A percentile compares a stretch with the other conserved stretches of the same genome.
These are phyloP conservation scores for Meganola albula DNA, from an alignment of 2,888 invertebrate species.

Conservation along the genomic window DNA sequence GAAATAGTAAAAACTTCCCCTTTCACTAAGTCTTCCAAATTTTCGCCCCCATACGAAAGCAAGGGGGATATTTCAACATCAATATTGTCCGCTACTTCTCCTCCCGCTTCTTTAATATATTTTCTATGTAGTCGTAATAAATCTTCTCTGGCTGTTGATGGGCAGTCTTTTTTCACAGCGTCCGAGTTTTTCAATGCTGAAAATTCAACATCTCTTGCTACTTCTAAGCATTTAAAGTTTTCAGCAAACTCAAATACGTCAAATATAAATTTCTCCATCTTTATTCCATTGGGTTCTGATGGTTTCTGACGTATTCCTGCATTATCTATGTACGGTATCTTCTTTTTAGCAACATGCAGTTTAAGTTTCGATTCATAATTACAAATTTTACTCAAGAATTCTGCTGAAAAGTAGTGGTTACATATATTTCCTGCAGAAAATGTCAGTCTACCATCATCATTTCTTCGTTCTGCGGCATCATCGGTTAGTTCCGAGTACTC, in stretches of 20 bases:
- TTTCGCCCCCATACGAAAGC: conserved; percentile 94
- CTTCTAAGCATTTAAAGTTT: conserved; percentile 95
- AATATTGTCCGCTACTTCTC: conserved; percentile 80
- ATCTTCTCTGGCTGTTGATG: conserved; percentile 89
- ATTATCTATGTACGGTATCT: conserved; percentile 90
- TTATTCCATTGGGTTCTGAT: conserved; percentile 93
- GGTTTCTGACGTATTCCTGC: conserved; percentile 86
- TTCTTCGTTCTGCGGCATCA: conserved; percentile 88
- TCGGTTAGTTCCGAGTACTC: conserved; percentile 98
- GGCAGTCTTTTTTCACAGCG: conserved; percentile 91
- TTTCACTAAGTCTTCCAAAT: conserved; percentile 81
- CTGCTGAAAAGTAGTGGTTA: conserved; percentile 96
- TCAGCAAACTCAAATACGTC: conserved; percentile 97
- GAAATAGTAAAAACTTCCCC: conserved; percentile 81
- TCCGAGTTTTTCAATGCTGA: conserved; percentile 98
- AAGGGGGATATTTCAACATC: conserved; percentile 94
- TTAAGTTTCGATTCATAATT: conserved; percentile 86
- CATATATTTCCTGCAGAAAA: conserved; percentile 99
- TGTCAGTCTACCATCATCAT: conserved; percentile 86
- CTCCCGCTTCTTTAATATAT: conserved; percentile 90
- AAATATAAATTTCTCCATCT: conserved; percentile 99
- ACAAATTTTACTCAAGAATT: conserved; percentile 88
- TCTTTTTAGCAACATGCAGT: conserved; percentile 97
- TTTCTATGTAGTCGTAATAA: conserved; percentile 86
- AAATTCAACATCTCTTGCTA: conserved; percentile 94